Evolutionary conservation across 2,797 vertebrate species (phyloP), one percentile per base, ranked within the genome.

Genomic region (Melanogrammus aeglefinus): DNA sequence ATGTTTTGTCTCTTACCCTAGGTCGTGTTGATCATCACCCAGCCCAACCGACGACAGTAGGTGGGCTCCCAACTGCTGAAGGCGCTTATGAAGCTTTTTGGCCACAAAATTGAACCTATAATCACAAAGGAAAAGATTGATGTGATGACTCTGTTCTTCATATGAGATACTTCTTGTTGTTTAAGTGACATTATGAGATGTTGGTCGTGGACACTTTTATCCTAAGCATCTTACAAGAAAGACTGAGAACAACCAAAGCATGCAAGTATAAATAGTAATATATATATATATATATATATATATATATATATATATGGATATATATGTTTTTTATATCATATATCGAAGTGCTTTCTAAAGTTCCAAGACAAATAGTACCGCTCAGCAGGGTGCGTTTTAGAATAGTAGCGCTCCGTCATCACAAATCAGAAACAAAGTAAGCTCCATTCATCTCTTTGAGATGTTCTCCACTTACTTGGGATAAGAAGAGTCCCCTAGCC

Each of bases 401-500:
- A 63, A 18, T 24, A n/a, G 51, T n/a, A 21, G 51, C 9, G 4
- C 12, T 44, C 41, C 41, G 13, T n/a, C n/a, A 24, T 24, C 21
- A 63, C 21, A 69, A 24, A 13, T 9, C 63, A 69, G n/a, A 69
- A 69, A 27, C 57, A 9, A 66, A 27, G 63, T 69, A 8, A 3
- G 63, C 63, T 10, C 63, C 10, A 27, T 21, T 63, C 57, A 8
- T 4, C 57, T 63, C 21, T 16, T 6, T 63, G 21, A 63, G 57
- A 63, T 13, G 63, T 69, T 27, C 63, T 63, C 57, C 57, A 63
- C 57, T 89, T 86, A 99, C 98, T 96, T 98, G 80, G 96, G 87
- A 31, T 99, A 99, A 0, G 97, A 97, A 0, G 98, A 99, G 88
- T 99, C 98, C 0, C 98, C 98, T 0, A 99, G 95, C 75, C 98